phyloP scores from a whole-genome alignment of 1,140 invertebrate genomes.

The Trachelipus rathkii region DNA sequence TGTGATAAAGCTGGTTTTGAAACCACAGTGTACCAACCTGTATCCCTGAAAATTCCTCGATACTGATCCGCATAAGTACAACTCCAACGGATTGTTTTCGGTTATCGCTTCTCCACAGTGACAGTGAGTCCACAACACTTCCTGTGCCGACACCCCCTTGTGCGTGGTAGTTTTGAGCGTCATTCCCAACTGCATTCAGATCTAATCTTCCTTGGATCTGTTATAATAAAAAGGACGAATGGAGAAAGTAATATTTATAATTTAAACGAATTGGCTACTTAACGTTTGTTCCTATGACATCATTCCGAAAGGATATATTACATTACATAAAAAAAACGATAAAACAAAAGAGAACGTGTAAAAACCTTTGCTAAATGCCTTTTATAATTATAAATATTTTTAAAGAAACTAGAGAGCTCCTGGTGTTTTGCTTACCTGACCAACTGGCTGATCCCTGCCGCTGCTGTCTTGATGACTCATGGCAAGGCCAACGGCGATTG shows the following conservation, averaged over 20 bases:
- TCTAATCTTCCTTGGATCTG: neutral
- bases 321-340: neutral
- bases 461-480: neutral
- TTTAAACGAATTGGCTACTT: no score
- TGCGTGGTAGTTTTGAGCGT: neutral
- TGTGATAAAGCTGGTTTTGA: no score
- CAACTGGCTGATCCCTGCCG: neutral
- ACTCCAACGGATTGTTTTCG: neutral
- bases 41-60: neutral
- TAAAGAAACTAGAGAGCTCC: neutral
- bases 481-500: neutral
- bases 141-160: neutral
- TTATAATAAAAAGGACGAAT: no score
- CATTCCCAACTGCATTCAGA: no score
- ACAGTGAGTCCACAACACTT: no score
- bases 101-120: neutral
- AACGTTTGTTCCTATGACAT: no score
- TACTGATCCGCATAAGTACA: neutral
- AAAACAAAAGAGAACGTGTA: neutral
- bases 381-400: neutral
- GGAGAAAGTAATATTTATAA: no score
- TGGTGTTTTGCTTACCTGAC: neutral
- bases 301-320: no score
- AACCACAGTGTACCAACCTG: no score
- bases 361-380: neutral